A percentile compares a stretch with the other conserved stretches of the same genome.
These are phyloP conservation scores for Pogonocherus hispidulus DNA, from an alignment of 2,888 invertebrate species.

Conservation along the genomic window DNA sequence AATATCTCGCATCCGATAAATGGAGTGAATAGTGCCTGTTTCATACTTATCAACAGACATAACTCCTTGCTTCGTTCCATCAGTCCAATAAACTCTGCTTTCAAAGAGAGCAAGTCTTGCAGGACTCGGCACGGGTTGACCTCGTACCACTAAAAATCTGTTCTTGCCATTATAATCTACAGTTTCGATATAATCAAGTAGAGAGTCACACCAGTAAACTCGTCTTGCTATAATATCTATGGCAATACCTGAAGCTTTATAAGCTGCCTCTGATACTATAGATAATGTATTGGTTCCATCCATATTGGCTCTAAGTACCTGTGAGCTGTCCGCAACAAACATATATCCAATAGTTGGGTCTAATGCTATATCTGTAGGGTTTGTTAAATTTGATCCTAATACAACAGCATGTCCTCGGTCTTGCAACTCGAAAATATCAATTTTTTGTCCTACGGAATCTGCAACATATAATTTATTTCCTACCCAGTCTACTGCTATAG, in stretches of 20 bases:
- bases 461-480: constrained; percentile 96
- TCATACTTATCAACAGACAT: constrained; percentile 85
- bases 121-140: constrained; percentile 89
- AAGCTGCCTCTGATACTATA: constrained; percentile 92
- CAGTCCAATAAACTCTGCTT: constrained; percentile 91
- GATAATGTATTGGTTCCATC: constrained; percentile 89
- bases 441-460: constrained; percentile 92
- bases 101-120: constrained; percentile 88
- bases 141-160: constrained; percentile 84
- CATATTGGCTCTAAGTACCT: constrained; percentile 91
- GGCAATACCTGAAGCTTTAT: constrained; percentile 92
- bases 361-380: constrained; percentile 91
- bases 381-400: constrained; percentile 90
- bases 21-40: constrained; percentile 82
- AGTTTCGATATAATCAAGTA: constrained; percentile 95
- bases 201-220: constrained; percentile 96
- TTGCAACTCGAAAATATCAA: constrained; percentile 93
- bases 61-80: constrained; percentile 84
- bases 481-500: constrained; percentile 96
- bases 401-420: constrained; percentile 92
- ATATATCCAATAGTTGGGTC: constrained; percentile 92
- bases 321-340: constrained; percentile 89
- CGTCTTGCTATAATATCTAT: constrained; percentile 91
- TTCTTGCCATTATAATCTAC: constrained; percentile 93
- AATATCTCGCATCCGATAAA: constrained; percentile 85